Base-by-base conservation (phyloP, 2,888 invertebrate genomes). In the Drosophila emarginata region DNA sequence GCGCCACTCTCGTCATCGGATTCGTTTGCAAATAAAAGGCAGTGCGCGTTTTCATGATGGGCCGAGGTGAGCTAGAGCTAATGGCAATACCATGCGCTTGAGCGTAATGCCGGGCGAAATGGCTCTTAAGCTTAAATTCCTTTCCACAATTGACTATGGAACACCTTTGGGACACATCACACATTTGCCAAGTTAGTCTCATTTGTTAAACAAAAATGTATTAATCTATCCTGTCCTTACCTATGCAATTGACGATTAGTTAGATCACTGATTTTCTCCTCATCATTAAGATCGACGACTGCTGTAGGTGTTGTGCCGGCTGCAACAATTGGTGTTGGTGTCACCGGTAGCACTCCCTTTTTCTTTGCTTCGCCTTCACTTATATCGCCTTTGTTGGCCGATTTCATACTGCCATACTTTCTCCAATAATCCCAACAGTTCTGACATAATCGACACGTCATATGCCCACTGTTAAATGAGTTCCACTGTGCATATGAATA, bases 391-490 rank as follows among this genome's bases (percentile, higher is more conserved):
- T 98, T 98, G 60, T 83, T 71, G 26, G 81, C 80, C 26, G 87
- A 80, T 45, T 85, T 85, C 81, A 99, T 94, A 71, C 99, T 99
- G 66, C 99, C 99, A 92, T 98, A 98, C 92, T 98, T 98, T 92
- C 99, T 99, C 99, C 99, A 99, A 92, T 98, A 98, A 74, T 94
- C 94, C 98, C 98, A 99, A 92, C 99, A 99, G 14, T 94, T 93
- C 86, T 96, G 96, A 92, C 99, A 99, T 72, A 99, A 93, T 85
- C 98, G 95, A 92, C 97, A 96, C 91, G 97, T 96, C 94, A 97
- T 94, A 91, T 98, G 97, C 75, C 97, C 94, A 60, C 97, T 97
- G 61, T 97, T 98, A 97, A 99, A 99, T 54, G 97, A 94, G 92
- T 98, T 99, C 99, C 99, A 99, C 93, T 99, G 97, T 87, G 93